Percentiles rank a stretch among this genome's conserved stretches.
Conservation (phyloP, 2,113 vertebrate species). For the Mustela lutreola region DNA sequence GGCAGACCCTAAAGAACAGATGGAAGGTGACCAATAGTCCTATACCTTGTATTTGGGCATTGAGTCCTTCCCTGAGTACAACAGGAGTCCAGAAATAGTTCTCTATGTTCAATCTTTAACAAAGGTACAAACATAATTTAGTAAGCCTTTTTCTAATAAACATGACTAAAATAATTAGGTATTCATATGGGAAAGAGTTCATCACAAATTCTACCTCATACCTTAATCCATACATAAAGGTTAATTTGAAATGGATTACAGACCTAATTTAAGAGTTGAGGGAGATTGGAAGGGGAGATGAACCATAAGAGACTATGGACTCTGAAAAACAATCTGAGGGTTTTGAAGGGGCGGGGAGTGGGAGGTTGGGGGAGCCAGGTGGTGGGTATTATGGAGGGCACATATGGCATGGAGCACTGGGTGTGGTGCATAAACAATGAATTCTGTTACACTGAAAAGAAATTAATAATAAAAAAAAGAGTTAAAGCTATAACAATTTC, state of each 20-base stretch:
- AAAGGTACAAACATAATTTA: not conserved
- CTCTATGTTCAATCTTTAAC: not conserved
- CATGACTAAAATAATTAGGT: not conserved
- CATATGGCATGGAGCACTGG: too few relatives aligned
- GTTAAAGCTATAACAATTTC: not conserved
- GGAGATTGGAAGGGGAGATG: too few relatives aligned
- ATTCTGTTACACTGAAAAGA: too few relatives aligned
- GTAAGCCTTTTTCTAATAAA: not conserved
- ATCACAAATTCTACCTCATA: not conserved
- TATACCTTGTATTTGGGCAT: not conserved
- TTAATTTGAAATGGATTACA: not conserved
- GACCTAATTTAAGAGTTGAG: not conserved
- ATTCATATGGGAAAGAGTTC: not conserved
- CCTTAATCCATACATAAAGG: not conserved
- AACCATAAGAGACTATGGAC: too few relatives aligned
- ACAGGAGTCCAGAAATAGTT: not conserved
- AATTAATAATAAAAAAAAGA: not conserved
- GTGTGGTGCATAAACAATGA: too few relatives aligned
- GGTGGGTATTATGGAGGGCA: too few relatives aligned
- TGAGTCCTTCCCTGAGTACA: not conserved
- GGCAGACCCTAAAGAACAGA: not conserved
- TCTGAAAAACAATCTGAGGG: too few relatives aligned
- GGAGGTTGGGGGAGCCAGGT: too few relatives aligned
- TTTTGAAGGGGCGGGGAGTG: too few relatives aligned
- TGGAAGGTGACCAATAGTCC: not conserved